Evolutionary conservation across 2,888 invertebrate genomes (phyloP).

Genomic region (Gastrophysa polygoni): DNA sequence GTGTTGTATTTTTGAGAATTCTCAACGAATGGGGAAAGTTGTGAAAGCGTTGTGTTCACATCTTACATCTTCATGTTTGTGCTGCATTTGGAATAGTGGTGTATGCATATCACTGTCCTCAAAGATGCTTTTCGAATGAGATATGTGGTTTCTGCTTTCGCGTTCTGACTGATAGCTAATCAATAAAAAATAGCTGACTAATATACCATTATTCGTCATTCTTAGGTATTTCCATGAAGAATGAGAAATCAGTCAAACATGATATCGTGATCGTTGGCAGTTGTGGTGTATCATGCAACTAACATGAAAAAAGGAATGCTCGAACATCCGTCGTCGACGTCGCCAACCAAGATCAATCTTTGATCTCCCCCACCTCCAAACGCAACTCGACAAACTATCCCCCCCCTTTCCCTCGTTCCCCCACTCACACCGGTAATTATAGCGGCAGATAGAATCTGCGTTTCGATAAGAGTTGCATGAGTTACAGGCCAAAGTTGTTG

Average conservation of each 20-base stretch:
- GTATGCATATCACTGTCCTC: no score
- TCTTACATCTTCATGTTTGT: no score
- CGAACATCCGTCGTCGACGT: conserved; percentile 25
- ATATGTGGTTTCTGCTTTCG: no score
- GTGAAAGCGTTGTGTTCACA: no score
- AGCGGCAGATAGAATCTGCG: conserved; percentile 28
- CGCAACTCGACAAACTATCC: conserved; percentile 19
- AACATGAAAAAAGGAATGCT: conserved; percentile 7
- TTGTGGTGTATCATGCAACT: conserved; percentile 3
- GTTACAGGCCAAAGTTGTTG: conserved; percentile 25
- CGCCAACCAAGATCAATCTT: conserved; percentile 11
- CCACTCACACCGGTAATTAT: conserved; percentile 30
- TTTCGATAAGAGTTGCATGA: conserved; percentile 30
- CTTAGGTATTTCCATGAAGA: not conserved
- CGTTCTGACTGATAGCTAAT: no score
- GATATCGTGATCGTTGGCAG: conserved; percentile 2
- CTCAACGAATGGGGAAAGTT: no score
- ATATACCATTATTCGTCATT: not conserved
- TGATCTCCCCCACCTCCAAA: conserved; percentile 5
- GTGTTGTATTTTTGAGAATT: no score
- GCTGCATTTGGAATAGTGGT: no score
- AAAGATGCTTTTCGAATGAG: no score
- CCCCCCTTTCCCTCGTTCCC: conserved; percentile 13
- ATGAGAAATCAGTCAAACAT: not conserved
- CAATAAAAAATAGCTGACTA: no score